Evolutionary conservation across 1,140 invertebrate genomes (phyloP), one percentile per base, ranked within the genome.

Genomic region (Saccostrea cuccullata): DNA sequence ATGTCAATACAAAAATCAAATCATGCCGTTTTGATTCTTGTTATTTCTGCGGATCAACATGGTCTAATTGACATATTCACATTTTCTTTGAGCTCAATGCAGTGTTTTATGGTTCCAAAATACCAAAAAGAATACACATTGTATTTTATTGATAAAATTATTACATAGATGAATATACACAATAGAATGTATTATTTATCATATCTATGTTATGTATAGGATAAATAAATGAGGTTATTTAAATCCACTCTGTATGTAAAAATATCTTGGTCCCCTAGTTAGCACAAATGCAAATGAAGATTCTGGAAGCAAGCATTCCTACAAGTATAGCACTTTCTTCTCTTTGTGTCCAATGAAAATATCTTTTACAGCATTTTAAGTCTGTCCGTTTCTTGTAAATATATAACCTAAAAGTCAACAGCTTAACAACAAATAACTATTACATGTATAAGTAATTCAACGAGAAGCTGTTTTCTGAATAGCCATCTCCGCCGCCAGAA

Each of bases 401-500:
- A 67, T 67, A 67, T 20, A 20, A 4, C 5, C 60, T 67, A 0
- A 67, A 67, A 9, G 9, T 6, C 9, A 0, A 47, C 9, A 47
- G 0, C 5, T 47, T 6, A 47, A 47, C 47, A 47, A 47, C 47
- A 47, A 8, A 47, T 47, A 47, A 47, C 15, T 20, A 30, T 77
- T 36, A 36, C 30, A 36, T 36, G 30, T 36, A 36, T 1, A 11
- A 13, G 5, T 77, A 26, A 9, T 6, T 77, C 70, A 77, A 77
- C 26, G 70, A 15, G 70, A 77, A 12, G 26, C 70, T 36, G 70
- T 77, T 36, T 77, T 77, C 30, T 77, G 86, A 47, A 87, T 87
- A n/a, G 30, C 87, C 67, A 36, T 84, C 36, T 89, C 86, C 23
- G 86, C 55, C 60, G 89, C 73, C 40, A 90, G 36, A 9, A 88